phyloP scores from a whole-genome alignment of 2,113 vertebrate species.

The Alces alces region DNA sequence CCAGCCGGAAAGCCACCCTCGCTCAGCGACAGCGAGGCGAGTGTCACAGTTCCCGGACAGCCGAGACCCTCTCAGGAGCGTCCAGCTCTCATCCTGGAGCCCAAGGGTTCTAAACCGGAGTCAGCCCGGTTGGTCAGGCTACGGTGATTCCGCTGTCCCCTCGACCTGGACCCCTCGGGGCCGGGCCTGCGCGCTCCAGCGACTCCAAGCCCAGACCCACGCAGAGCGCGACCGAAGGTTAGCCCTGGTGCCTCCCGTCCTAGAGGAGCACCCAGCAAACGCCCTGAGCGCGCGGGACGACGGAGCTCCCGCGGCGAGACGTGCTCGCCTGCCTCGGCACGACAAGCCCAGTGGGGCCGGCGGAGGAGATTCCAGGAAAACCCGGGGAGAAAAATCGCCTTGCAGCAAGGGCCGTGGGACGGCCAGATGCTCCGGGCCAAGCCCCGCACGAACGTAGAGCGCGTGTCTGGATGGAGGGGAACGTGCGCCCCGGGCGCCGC shows the following conservation, averaged over 20 bases:
- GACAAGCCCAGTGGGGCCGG: rapidly evolving
- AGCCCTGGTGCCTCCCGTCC: background rate
- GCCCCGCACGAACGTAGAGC: rapidly evolving
- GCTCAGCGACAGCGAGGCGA: conserved; percentile 68
- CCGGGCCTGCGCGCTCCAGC: rapidly evolving
- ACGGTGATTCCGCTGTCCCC: rapidly evolving
- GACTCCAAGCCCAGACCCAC: too few relatives aligned
- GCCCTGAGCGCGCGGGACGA: rapidly evolving
- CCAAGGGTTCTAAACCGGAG: background rate
- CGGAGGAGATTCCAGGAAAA: background rate
- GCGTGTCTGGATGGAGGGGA: rapidly evolving
- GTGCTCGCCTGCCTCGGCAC: rapidly evolving
- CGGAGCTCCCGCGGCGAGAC: rapidly evolving
- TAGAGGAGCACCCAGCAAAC: rapidly evolving
- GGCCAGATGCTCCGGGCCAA: rapidly evolving
- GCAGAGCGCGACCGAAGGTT: rapidly evolving
- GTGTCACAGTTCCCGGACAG: conserved; percentile 64
- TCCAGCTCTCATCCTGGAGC: background rate
- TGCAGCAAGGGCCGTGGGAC: rapidly evolving
- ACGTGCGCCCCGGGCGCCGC: rapidly evolving
- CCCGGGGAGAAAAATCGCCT: background rate
- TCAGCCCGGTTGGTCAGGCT: rapidly evolving
- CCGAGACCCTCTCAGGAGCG: background rate
- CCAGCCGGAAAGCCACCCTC: conserved; percentile 59
- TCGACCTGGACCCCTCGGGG: too few relatives aligned